phyloP scores from a whole-genome alignment of 2,113 vertebrate species.

The Actenoides hombroni region DNA sequence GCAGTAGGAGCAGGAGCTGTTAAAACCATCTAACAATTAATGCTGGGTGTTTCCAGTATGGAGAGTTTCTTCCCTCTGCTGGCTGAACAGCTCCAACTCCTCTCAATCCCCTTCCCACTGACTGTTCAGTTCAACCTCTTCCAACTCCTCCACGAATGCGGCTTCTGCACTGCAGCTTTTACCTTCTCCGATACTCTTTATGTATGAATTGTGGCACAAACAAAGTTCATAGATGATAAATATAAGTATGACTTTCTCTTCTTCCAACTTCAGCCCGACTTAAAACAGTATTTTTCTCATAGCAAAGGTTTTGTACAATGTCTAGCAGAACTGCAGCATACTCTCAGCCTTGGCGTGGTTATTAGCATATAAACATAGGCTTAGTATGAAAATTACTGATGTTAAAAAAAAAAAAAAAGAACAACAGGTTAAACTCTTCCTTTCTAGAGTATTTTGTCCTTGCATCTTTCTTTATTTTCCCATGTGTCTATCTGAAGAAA shows the following conservation, averaged over 20 bases:
- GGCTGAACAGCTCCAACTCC: not conserved
- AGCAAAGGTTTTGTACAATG: not conserved
- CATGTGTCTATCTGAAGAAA: not conserved
- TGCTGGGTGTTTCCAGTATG: not conserved
- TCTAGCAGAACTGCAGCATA: not conserved
- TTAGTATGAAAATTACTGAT: not conserved
- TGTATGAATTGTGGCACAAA: not conserved
- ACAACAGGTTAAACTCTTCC: not conserved
- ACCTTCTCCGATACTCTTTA: not conserved
- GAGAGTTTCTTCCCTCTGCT: not conserved
- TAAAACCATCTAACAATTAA: not conserved
- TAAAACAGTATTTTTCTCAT: not conserved
- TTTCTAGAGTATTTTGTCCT: not conserved
- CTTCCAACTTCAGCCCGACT: not conserved
- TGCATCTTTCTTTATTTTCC: not conserved
- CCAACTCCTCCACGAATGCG: not conserved
- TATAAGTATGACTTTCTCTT: not conserved
- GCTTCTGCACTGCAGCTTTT: not conserved
- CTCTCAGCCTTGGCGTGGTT: not conserved
- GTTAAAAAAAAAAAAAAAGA: not conserved
- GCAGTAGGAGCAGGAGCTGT: not conserved
- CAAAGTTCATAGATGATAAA: not conserved
- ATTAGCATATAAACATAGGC: not conserved
- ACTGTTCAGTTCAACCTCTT: not conserved
- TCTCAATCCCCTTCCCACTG: not conserved